Evolutionary conservation across 2,797 vertebrate genomes (phyloP).

Genomic region (Hirundo rustica): DNA sequence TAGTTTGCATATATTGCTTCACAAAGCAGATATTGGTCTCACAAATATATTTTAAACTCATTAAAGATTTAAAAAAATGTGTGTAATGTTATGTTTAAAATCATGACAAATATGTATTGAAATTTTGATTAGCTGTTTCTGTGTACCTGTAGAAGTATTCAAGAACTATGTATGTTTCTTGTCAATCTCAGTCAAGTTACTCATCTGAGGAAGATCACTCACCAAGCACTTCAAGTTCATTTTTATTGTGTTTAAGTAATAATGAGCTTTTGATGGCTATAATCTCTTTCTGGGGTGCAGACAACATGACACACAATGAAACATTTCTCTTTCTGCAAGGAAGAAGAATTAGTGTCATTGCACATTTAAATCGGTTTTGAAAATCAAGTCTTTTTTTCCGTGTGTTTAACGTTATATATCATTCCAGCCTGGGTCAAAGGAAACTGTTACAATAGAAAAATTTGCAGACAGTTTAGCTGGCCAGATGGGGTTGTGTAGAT

Average conservation of each 20-base stretch:
- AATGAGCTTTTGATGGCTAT: background rate
- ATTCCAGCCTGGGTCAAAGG: background rate
- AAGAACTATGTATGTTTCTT: background rate
- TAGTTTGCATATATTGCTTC: background rate
- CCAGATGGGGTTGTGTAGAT: background rate
- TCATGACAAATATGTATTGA: background rate
- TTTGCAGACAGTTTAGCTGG: background rate
- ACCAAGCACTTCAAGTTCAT: background rate
- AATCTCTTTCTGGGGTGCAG: background rate
- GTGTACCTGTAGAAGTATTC: background rate
- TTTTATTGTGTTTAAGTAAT: background rate
- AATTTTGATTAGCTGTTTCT: background rate
- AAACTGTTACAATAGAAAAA: background rate
- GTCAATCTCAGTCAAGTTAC: background rate
- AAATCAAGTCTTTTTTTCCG: background rate
- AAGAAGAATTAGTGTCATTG: background rate
- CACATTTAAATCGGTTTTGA: background rate
- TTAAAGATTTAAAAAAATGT: background rate
- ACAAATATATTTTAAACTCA: background rate
- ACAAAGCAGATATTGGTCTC: background rate
- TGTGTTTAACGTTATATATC: background rate
- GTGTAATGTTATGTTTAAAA: background rate
- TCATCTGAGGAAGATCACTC: background rate
- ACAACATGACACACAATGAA: background rate
- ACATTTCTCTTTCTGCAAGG: background rate